Evolutionary conservation across 2,888 invertebrate species (phyloP).

Genomic region (Rotaria socialis): DNA sequence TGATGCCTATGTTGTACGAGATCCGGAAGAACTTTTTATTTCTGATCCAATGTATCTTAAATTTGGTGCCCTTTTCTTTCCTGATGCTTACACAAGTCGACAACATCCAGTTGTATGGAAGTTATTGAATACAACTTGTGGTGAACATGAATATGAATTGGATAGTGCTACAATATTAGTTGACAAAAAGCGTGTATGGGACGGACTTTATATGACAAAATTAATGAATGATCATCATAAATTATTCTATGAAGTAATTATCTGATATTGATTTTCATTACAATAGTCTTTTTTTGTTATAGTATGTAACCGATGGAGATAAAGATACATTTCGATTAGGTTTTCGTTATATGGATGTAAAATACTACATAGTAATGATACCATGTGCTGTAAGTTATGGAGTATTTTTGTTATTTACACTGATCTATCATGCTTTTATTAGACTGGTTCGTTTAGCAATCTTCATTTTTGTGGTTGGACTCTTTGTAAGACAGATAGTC

Average conservation of each 20-base stretch:
- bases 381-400: background rate
- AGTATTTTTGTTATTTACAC: background rate
- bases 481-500: background rate
- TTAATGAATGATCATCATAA: background rate
- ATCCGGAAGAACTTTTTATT: no score
- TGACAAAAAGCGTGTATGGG: background rate
- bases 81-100: no score
- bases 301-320: background rate
- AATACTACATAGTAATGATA: background rate
- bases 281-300: no score
- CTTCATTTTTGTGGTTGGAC: background rate
- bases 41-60: no score
- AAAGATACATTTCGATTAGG: background rate
- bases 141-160: background rate
- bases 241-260: no score
- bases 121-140: no score
- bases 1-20: no score
- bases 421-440: background rate
- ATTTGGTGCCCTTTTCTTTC: no score
- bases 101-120: no score
- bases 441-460: background rate
- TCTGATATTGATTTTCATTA: no score
- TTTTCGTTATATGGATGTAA: background rate
- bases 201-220: background rate
- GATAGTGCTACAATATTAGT: background rate